Evolutionary conservation across 2,888 invertebrate genomes (phyloP).

Genomic region (Taenaris catops): DNA sequence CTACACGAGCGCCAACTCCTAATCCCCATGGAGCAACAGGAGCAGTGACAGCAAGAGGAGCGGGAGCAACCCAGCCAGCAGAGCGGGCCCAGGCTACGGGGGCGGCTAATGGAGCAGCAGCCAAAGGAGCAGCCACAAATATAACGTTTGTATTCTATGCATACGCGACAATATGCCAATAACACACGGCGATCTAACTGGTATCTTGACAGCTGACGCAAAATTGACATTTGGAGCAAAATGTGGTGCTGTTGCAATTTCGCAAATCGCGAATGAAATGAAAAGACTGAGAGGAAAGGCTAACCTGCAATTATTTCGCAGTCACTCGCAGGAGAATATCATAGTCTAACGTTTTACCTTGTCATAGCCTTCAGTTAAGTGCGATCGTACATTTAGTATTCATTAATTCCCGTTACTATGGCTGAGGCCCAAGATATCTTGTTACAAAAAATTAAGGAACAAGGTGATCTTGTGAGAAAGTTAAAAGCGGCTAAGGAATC

Average conservation of each 20-base stretch:
- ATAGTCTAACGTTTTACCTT: slow-evolving; percentile 34
- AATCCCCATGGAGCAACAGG: too few relatives aligned
- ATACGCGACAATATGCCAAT: too few relatives aligned
- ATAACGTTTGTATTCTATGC: too few relatives aligned
- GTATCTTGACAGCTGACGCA: neutral
- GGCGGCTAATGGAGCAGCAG: too few relatives aligned
- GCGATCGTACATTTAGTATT: slow-evolving; percentile 9
- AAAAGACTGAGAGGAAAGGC: slow-evolving; percentile 33
- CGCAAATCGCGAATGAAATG: slow-evolving; percentile 14
- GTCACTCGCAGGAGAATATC: slow-evolving; percentile 19
- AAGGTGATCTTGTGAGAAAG: slow-evolving; percentile 90
- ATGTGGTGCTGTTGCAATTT: slow-evolving; percentile 6
- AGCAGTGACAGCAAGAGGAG: too few relatives aligned
- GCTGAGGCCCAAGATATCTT: slow-evolving; percentile 55
- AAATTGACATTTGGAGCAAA: slow-evolving; percentile 6
- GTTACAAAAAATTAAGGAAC: slow-evolving; percentile 72
- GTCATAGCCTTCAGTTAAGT: slow-evolving; percentile 38
- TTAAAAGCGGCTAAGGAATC: slow-evolving; percentile 90
- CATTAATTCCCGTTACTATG: slow-evolving; percentile 35
- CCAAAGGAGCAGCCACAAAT: too few relatives aligned
- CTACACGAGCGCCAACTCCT: too few relatives aligned
- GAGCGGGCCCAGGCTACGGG: too few relatives aligned
- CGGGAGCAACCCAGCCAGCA: too few relatives aligned
- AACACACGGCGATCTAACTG: too few relatives aligned
- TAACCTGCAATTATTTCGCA: slow-evolving; percentile 44